Conservation (phyloP, 1,140 invertebrate species). For the Plutomurus gul region DNA sequence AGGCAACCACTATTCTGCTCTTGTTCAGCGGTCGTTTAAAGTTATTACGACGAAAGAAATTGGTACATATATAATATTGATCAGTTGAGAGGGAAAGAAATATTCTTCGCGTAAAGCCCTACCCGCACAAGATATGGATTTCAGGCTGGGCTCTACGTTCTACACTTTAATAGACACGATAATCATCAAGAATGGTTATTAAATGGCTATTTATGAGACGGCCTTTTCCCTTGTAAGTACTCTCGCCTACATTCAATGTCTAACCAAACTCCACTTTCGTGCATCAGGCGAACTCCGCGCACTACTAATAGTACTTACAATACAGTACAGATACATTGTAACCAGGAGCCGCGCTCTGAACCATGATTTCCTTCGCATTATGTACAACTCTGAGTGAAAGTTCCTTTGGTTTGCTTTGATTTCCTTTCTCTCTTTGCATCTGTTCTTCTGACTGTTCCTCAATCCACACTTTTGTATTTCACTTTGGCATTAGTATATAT, state of each 20-base stretch:
- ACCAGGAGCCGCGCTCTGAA: too few species aligned
- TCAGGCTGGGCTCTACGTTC: neutral
- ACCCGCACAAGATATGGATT: too few species aligned
- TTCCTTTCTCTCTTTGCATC: too few species aligned
- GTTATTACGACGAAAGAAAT: neutral
- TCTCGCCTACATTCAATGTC: neutral
- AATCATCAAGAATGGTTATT: conserved; percentile 30
- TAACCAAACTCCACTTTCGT: neutral
- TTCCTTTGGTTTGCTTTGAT: too few species aligned
- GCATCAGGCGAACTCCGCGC: too few species aligned
- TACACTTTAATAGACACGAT: conserved; percentile 17
- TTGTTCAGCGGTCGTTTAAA: neutral
- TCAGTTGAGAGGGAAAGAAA: neutral
- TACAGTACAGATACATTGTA: too few species aligned
- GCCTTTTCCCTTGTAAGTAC: neutral
- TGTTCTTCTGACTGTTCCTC: too few species aligned
- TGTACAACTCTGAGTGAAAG: too few species aligned
- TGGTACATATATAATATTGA: neutral
- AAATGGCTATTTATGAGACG: conserved; percentile 21
- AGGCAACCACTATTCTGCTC: neutral
- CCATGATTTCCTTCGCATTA: too few species aligned
- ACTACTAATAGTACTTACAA: too few species aligned
- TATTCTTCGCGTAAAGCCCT: neutral
- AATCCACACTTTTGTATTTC: too few species aligned
- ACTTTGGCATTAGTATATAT: too few species aligned